phyloP scores from a whole-genome alignment of 1,140 invertebrate species.

The Prorops nasuta region DNA sequence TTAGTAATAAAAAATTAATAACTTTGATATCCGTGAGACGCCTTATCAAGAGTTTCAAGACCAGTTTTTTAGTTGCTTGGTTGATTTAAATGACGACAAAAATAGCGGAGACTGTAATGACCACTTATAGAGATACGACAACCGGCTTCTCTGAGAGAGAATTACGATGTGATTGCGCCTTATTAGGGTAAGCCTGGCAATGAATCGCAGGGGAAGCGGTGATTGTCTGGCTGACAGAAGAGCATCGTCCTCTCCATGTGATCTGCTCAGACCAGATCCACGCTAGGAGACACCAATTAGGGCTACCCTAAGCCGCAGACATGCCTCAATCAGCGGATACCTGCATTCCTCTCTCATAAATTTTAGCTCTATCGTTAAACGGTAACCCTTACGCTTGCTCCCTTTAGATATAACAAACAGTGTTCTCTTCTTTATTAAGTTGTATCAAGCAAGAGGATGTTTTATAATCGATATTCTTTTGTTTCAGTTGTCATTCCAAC shows the following conservation, averaged over 20 bases:
- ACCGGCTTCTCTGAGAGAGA: conserved; percentile 8
- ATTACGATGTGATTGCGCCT: conserved; percentile 34
- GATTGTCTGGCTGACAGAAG: conserved; percentile 32
- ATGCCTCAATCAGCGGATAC: conserved; percentile 27
- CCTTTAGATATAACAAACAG: too few relatives aligned
- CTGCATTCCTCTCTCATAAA: conserved; percentile 7
- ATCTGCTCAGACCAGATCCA: conserved; percentile 24
- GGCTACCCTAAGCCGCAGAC: conserved; percentile 27
- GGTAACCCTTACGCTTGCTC: too few relatives aligned
- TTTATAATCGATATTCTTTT: too few relatives aligned
- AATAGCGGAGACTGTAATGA: too few relatives aligned
- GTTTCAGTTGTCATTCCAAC: conserved; percentile 74
- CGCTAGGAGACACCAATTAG: conserved; percentile 33
- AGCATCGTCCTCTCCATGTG: conserved; percentile 34
- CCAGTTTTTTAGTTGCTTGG: too few relatives aligned
- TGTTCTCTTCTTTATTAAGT: too few relatives aligned
- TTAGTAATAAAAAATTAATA: too few relatives aligned
- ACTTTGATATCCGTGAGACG: too few relatives aligned
- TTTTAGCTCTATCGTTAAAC: neutral
- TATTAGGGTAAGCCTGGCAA: conserved; percentile 28
- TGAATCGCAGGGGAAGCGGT: conserved; percentile 15
- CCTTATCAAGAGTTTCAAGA: too few relatives aligned
- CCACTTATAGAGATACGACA: too few relatives aligned
- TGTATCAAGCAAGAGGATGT: too few relatives aligned
- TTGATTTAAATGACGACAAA: too few relatives aligned